Percentiles rank a stretch among this genome's conserved stretches.
These are phyloP conservation scores for Phyllostomus discolor DNA, from an alignment of 2,113 vertebrate genomes.

Conservation along the genomic window DNA sequence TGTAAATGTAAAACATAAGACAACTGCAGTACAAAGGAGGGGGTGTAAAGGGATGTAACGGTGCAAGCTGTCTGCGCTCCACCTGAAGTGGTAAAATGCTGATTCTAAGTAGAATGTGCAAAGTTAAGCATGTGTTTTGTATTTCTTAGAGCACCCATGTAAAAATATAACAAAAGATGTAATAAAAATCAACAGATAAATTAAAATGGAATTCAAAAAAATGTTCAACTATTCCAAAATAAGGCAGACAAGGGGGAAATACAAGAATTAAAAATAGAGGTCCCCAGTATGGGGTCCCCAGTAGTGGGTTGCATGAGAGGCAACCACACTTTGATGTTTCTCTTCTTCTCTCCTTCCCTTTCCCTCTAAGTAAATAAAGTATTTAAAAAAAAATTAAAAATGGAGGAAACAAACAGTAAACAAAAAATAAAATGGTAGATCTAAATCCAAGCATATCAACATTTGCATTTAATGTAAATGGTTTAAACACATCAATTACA, in stretches of 20 bases:
- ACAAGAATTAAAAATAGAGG: background rate
- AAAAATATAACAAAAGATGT: background rate
- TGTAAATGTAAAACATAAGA: background rate
- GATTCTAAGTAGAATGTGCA: background rate
- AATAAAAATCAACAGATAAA: background rate
- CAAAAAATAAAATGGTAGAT: background rate
- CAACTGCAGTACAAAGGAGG: background rate
- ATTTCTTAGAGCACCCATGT: background rate
- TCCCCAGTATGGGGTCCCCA: too few species aligned
- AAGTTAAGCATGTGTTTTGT: background rate
- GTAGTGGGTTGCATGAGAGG: too few species aligned
- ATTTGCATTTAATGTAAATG: background rate
- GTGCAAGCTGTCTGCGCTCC: background rate
- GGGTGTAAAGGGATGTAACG: background rate
- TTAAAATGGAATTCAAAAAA: constrained; percentile 13
- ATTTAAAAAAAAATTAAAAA: background rate
- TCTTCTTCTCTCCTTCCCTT: too few species aligned
- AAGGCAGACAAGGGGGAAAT: background rate
- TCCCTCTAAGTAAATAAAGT: too few species aligned
- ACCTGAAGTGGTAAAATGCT: background rate
- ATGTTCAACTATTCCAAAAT: constrained; percentile 15
- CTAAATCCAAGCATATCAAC: background rate
- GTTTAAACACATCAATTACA: background rate
- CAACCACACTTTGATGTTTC: too few species aligned
- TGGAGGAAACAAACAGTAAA: background rate